These are phyloP conservation scores for Jaculus jaculus DNA, from an alignment of 2,113 vertebrate genomes.

Conservation along the genomic window DNA sequence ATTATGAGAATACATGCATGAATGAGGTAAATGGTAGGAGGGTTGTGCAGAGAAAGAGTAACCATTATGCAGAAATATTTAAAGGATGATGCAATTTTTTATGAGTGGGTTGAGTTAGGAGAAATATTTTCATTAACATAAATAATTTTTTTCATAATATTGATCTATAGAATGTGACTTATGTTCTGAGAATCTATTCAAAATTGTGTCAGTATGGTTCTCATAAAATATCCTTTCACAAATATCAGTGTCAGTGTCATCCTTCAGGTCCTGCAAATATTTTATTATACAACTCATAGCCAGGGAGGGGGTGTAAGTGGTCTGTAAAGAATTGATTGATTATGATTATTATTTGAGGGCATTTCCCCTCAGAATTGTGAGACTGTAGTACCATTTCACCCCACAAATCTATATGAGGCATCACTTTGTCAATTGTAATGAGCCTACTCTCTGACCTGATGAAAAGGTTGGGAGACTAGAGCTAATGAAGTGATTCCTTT, in stretches of 20 bases:
- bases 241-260: background rate
- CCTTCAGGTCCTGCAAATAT: background rate
- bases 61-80: background rate
- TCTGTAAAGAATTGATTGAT: background rate
- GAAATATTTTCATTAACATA: background rate
- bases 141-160: background rate
- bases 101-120: background rate
- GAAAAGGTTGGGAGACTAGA: background rate
- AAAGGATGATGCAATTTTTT: background rate
- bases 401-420: background rate
- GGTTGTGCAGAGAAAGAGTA: background rate
- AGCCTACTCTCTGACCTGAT: background rate
- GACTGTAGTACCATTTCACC: background rate
- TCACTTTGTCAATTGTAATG: background rate
- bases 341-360: background rate
- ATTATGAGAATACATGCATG: background rate
- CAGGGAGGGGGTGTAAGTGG: background rate
- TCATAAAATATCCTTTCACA: background rate
- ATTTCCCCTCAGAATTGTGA: background rate
- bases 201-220: background rate
- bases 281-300: background rate
- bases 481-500: background rate
- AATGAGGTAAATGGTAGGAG: background rate
- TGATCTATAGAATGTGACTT: background rate
- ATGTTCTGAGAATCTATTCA: conserved; percentile 32